These are phyloP conservation scores for Pseudochirops cupreus DNA, from an alignment of 2,797 vertebrate genomes.

Conservation along the genomic window DNA sequence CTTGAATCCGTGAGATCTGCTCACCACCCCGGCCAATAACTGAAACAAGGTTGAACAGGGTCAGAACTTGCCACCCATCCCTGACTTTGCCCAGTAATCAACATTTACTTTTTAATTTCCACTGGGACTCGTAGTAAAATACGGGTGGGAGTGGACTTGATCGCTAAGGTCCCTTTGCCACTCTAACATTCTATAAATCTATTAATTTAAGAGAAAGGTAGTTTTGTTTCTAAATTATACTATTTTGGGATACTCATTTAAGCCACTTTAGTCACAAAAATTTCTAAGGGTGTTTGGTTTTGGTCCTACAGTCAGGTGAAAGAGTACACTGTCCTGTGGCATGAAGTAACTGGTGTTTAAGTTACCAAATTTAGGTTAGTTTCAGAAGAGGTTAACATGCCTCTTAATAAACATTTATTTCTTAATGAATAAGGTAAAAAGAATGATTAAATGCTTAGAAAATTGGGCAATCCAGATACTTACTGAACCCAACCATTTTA, in stretches of 20 bases:
- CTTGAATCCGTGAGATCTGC: constrained; percentile 98
- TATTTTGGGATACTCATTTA: not conserved
- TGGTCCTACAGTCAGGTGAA: not conserved
- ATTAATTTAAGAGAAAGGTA: not conserved
- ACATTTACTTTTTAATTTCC: constrained; percentile 43
- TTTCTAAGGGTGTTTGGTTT: not conserved
- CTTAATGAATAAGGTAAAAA: not conserved
- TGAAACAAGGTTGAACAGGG: constrained; percentile 82
- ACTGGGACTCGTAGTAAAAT: constrained; percentile 58
- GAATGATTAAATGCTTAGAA: constrained; percentile 24
- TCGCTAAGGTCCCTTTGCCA: not conserved
- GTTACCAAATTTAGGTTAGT: not conserved
- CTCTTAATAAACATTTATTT: not conserved
- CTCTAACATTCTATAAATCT: not conserved
- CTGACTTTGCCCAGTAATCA: not conserved
- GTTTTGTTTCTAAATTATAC: not conserved
- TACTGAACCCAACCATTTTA: constrained; percentile 99
- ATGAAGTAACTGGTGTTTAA: not conserved
- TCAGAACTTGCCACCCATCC: constrained; percentile 69
- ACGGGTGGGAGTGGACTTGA: constrained; percentile 15
- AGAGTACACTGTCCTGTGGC: not conserved
- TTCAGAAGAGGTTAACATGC: not conserved
- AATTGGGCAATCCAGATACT: constrained; percentile 85
- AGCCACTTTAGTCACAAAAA: not conserved
- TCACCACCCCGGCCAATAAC: constrained; percentile 99